Percentiles rank a stretch among this genome's conserved stretches.
Evolutionary conservation across 1,140 invertebrate species (phyloP).

Genomic region (Lucilia cuprina): DNA sequence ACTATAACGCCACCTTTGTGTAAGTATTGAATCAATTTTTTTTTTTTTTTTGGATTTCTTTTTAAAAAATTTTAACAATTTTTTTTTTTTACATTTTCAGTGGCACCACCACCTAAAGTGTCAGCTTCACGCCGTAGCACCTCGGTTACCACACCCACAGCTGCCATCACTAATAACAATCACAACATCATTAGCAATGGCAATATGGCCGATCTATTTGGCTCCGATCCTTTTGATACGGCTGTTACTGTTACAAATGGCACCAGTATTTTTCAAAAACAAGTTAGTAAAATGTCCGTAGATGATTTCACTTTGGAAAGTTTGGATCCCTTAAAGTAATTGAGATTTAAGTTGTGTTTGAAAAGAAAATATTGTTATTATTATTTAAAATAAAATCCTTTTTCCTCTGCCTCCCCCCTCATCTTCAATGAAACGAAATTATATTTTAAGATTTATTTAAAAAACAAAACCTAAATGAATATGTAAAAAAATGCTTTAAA

Average conservation of each 20-base stretch:
- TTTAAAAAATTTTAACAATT: no score
- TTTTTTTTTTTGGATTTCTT: neutral
- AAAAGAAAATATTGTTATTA: no score
- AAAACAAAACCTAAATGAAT: no score
- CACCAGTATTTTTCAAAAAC: constrained; percentile 51
- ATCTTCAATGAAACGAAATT: no score
- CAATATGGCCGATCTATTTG: constrained; percentile 70
- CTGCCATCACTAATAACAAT: constrained; percentile 46
- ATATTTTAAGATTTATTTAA: no score
- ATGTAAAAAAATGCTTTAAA: no score
- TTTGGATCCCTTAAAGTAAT: constrained; percentile 75
- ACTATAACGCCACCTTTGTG: constrained; percentile 69
- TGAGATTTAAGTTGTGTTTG: neutral
- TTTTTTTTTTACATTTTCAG: constrained; percentile 62
- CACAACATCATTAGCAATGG: constrained; percentile 64
- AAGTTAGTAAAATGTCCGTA: constrained; percentile 66
- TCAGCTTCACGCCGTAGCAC: constrained; percentile 62
- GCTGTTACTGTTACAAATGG: constrained; percentile 50
- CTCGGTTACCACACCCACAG: constrained; percentile 44
- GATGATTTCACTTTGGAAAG: constrained; percentile 88
- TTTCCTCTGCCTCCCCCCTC: no score
- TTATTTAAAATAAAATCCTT: no score
- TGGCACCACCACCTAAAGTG: constrained; percentile 81
- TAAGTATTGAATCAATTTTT: constrained; percentile 62
- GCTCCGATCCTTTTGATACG: constrained; percentile 69